Evolutionary conservation across 2,888 invertebrate genomes (phyloP).

Genomic region (Polydrusus cervinus): DNA sequence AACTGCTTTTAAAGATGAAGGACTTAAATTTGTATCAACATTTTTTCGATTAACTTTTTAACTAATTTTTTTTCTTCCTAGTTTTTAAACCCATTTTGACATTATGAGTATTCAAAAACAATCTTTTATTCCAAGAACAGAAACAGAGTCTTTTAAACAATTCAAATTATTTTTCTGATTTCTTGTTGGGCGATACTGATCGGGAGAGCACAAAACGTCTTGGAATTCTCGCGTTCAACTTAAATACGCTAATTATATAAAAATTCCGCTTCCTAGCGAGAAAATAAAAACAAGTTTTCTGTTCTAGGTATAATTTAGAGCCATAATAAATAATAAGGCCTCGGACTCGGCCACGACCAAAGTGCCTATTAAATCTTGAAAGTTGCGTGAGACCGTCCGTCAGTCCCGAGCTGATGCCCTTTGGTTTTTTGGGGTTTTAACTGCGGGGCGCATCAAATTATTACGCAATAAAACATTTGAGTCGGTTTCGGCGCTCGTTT

Average conservation of each 20-base stretch:
- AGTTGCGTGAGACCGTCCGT: constrained; percentile 34
- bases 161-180: too few species aligned
- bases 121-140: too few species aligned
- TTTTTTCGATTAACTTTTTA: too few species aligned
- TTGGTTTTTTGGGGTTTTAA: constrained; percentile 23
- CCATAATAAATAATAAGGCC: constrained; percentile 34
- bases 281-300: constrained; percentile 30
- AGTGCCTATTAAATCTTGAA: constrained; percentile 30
- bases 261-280: constrained; percentile 27
- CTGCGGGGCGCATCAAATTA: constrained; percentile 21
- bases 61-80: too few species aligned
- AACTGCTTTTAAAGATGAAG: too few species aligned
- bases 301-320: constrained; percentile 23
- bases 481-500: background rate
- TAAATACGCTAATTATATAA: constrained; percentile 31
- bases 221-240: constrained; percentile 10
- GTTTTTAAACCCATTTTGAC: too few species aligned
- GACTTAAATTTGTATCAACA: too few species aligned
- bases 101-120: too few species aligned
- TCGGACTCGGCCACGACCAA: constrained; percentile 11
- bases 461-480: constrained; percentile 24
- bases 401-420: constrained; percentile 28
- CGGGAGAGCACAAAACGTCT: background rate
- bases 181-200: background rate
- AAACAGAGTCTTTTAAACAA: too few species aligned